Evolutionary conservation across 2,113 vertebrate species (phyloP).

Genomic region (Castor canadensis): DNA sequence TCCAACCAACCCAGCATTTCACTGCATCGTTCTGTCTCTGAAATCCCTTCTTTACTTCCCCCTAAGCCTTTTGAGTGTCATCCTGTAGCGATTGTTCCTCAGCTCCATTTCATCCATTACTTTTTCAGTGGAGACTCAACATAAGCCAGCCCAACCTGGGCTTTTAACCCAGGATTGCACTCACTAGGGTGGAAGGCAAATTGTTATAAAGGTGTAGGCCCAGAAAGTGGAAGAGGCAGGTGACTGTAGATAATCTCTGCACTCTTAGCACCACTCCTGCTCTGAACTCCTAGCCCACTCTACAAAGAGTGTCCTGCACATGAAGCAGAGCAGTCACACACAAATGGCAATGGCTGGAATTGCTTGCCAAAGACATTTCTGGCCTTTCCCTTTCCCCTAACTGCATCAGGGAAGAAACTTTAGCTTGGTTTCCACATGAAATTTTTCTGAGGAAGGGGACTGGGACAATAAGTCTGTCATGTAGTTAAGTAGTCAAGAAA

Average conservation of each 20-base stretch:
- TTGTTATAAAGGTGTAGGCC: neutral
- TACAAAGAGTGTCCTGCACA: neutral
- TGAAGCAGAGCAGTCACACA: neutral
- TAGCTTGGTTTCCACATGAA: slow-evolving; percentile 54
- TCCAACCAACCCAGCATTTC: neutral
- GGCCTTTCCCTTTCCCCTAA: slow-evolving; percentile 72
- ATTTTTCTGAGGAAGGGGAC: slow-evolving; percentile 56
- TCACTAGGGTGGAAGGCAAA: neutral
- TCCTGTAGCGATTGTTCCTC: neutral
- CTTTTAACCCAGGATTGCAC: neutral
- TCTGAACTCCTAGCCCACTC: neutral
- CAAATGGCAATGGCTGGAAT: neutral
- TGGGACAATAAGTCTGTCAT: slow-evolving; percentile 54
- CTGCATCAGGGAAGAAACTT: slow-evolving; percentile 56
- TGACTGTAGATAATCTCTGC: neutral
- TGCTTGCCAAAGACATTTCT: slow-evolving; percentile 80
- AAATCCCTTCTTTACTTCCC: neutral
- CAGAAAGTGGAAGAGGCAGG: neutral
- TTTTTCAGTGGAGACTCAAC: neutral
- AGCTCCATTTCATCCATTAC: slow-evolving; percentile 2
- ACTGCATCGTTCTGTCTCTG: neutral
- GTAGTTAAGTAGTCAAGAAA: slow-evolving; percentile 65
- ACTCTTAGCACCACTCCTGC: neutral
- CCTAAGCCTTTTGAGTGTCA: neutral
- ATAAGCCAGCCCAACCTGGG: neutral